Conservation (phyloP, 2,797 vertebrate genomes). For the Chiroxiphia lanceolata region DNA sequence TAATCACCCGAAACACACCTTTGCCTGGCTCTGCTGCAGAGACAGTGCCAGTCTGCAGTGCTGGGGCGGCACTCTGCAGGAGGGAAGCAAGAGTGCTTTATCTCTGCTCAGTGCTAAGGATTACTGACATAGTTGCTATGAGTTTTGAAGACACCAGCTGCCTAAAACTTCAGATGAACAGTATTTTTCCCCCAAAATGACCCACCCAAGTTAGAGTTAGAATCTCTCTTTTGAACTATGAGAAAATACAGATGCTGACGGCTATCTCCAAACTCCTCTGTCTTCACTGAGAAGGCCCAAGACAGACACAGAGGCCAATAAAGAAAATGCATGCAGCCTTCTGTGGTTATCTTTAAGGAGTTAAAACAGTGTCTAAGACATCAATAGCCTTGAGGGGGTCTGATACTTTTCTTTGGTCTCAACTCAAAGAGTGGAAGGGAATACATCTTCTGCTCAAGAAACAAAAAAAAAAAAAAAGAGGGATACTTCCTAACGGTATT, state of each 20-base stretch:
- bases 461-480: too few species aligned
- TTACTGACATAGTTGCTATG: rapidly evolving
- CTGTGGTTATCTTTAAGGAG: background rate
- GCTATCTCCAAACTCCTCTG: background rate
- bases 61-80: background rate
- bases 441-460: background rate
- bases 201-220: background rate
- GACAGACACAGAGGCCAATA: background rate
- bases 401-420: background rate
- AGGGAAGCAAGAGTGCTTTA: background rate
- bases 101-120: background rate
- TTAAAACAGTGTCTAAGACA: background rate
- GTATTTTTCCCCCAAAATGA: rapidly evolving
- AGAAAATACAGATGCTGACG: background rate
- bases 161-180: background rate
- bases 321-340: background rate
- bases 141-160: background rate
- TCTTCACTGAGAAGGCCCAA: background rate
- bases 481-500: background rate
- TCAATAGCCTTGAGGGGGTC: background rate
- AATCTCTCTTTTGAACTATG: background rate
- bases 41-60: background rate
- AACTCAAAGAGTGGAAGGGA: background rate
- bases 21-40: background rate
- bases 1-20: rapidly evolving